Base-by-base conservation (phyloP, 2,797 vertebrate genomes). In the Argyrosomus regius region DNA sequence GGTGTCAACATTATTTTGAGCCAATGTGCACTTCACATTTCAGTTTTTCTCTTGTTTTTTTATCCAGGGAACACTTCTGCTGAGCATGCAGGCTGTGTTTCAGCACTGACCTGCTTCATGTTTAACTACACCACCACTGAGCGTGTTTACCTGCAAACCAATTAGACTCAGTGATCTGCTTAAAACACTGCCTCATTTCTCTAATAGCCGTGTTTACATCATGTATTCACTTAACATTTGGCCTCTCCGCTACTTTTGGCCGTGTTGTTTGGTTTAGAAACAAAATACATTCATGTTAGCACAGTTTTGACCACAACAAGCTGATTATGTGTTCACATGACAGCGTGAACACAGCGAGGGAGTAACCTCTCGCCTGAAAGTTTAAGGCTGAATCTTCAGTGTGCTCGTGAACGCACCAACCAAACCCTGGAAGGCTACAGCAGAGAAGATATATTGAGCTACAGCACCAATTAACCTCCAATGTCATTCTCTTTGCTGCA, bases 381-480 rank as follows among this genome's bases (percentile, higher is more conserved):
- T 11, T 48, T 39, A n/a, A n/a, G 28, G 41, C 41, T 22, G 31
- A 26, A 31, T 52, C 17, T 18, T 58, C n/a, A 43, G 41, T 22
- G 18, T 65, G 39, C 6, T 0, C 12, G 41, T 50, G 10, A 31
- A 35, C 13, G 17, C 6, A 16, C 17, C 16, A 9, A 1, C 35
- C n/a, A 49, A 77, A 62, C 49, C 58, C 65, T 13, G 39, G 17
- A 56, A 45, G 6, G 10, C 65, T 77, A 72, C 77, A 13, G 69
- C 69, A 28, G 59, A 60, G 67, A 39, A 50, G 80, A 83, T 53
- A 18, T 60, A 75, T 77, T 8, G 82, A 80, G 75, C 77, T 64
- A 45, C 82, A 77, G 72, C 60, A 56, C 67, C 83, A 83, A 84
- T 91, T 89, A 89, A 87, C 87, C 88, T 83, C 70, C 62, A 10